Evolutionary conservation across 2,797 vertebrate species (phyloP), one percentile per base, ranked within the genome.

Genomic region (Sebastes itinus): DNA sequence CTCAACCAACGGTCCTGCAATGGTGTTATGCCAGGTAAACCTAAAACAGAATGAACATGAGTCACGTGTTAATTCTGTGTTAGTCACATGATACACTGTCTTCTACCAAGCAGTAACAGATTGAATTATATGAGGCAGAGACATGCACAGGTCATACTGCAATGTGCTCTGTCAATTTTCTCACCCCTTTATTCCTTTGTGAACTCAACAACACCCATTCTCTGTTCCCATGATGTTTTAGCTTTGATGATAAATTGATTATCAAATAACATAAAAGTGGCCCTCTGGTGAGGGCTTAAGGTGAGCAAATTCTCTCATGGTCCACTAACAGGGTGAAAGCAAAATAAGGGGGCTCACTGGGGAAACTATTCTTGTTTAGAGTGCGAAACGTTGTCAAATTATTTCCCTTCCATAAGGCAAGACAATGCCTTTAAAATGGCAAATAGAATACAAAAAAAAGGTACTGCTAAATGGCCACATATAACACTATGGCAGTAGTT

Each of bases 171-270:
- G 73, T 82, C 74, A 75, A 54, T 83, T 83, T 70, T 46, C 76
- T 84, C 66, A 88, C 65, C 56, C 63, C 28, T 54, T 28, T 60
- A 52, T 74, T 78, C 52, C 72, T 89, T 84, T 87, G 35, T 74
- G 38, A 86, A 85, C 67, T 52, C 66, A 55, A 66, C 66, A 55
- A 69, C 75, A 87, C 49, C 62, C 68, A 65, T 83, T 86, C 82
- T 77, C 77, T 84, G 77, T 89, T 86, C 78, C 77, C 72, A 86
- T 75, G 72, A 49, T 69, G 61, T 70, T 81, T 59, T 25, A n/a
- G 35, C 63, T 92, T 87, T 88, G 83, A 89, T 88, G 80, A 77
- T 87, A 75, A 88, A 87, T 69, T 80, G 76, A 83, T 87, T 80
- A 88, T 88, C 63, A 91, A 86, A 86, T 86, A 80, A 75, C 82